phyloP scores from a whole-genome alignment of 2,113 vertebrate species.

The Globicephala melas region DNA sequence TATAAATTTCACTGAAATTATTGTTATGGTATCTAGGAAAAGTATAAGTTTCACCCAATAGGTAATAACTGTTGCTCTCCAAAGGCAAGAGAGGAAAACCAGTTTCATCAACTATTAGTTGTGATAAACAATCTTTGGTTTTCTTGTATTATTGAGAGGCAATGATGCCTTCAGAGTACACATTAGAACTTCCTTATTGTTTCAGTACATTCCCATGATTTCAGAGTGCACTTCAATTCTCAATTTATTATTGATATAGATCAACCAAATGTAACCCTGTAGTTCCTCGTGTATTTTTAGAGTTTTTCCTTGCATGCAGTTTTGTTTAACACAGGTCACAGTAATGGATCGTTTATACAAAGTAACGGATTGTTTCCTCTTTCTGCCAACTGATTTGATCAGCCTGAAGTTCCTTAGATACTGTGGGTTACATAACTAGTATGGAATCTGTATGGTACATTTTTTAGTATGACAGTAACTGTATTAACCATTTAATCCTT shows the following conservation, averaged over 20 bases:
- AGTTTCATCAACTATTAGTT: slow-evolving; percentile 38
- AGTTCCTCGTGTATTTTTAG: neutral
- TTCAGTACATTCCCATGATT: slow-evolving; percentile 54
- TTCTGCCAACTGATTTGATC: slow-evolving; percentile 66
- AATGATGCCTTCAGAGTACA: slow-evolving; percentile 62
- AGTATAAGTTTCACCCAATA: neutral
- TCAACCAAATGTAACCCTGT: slow-evolving; percentile 44
- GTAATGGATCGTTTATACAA: slow-evolving; percentile 11
- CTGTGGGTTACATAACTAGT: slow-evolving; percentile 29
- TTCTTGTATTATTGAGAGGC: slow-evolving; percentile 63
- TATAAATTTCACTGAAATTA: slow-evolving; percentile 45
- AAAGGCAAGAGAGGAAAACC: slow-evolving; percentile 17
- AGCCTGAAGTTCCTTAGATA: slow-evolving; percentile 44
- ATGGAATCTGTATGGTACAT: slow-evolving; percentile 18
- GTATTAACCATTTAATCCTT: slow-evolving; percentile 55
- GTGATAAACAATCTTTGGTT: slow-evolving; percentile 62
- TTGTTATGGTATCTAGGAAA: neutral
- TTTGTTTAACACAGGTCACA: neutral
- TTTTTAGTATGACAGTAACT: slow-evolving; percentile 52
- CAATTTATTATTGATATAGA: slow-evolving; percentile 51
- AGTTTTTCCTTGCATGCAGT: neutral
- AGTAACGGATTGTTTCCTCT: slow-evolving; percentile 63
- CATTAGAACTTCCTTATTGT: slow-evolving; percentile 58
- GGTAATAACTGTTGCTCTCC: slow-evolving; percentile 31
- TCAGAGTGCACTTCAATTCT: slow-evolving; percentile 59